Evolutionary conservation across 2,113 vertebrate genomes (phyloP).

Genomic region (Desmodus rotundus): DNA sequence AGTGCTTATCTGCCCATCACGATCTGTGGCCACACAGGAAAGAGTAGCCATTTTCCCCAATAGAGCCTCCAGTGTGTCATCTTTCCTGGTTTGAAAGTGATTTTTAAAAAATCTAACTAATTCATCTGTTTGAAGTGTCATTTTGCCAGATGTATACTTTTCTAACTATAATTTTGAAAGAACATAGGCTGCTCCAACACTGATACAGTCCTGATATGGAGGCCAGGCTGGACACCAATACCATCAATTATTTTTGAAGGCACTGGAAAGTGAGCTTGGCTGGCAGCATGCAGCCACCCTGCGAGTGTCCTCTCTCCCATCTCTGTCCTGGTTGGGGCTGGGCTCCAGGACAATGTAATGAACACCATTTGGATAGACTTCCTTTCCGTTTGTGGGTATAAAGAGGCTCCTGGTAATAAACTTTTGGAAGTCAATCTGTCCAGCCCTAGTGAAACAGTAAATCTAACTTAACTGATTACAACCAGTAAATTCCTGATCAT

Average conservation of each 20-base stretch:
- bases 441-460: not conserved
- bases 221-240: not conserved
- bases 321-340: not conserved
- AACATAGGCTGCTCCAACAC: not conserved
- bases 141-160: not conserved
- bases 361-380: conserved; percentile 27
- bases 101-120: conserved; percentile 72
- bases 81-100: conserved; percentile 82
- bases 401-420: not conserved
- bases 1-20: conserved; percentile 89
- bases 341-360: not conserved
- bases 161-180: not conserved
- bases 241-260: not conserved
- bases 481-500: not conserved
- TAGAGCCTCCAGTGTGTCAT: conserved; percentile 82
- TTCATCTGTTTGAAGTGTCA: conserved; percentile 79
- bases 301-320: not conserved
- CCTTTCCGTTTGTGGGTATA: conserved; percentile 20
- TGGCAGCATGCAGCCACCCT: not conserved
- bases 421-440: conserved; percentile 14
- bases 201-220: not conserved
- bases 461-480: not conserved
- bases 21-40: conserved; percentile 84
- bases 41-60: conserved; percentile 82
- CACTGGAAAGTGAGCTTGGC: not conserved